phyloP scores from a whole-genome alignment of 1,140 invertebrate genomes.

The Neuroterus valhalla region DNA sequence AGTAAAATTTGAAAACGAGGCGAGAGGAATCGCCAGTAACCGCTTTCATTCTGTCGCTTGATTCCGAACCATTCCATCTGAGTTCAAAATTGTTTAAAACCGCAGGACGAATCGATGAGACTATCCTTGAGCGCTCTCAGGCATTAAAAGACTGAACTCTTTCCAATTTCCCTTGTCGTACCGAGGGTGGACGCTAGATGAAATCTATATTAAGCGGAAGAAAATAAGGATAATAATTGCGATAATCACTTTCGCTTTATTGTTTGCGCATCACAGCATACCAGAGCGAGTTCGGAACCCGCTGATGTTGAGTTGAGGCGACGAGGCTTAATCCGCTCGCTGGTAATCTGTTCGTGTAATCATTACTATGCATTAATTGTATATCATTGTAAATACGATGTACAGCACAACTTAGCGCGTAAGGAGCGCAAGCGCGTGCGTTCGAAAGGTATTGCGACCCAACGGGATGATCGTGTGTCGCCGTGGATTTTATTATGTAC shows the following conservation, averaged over 20 bases:
- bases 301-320: not conserved
- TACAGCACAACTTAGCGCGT: slow-evolving; percentile 17
- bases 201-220: not conserved
- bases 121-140: not conserved
- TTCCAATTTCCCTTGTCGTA: slow-evolving; percentile 15
- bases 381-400: slow-evolving; percentile 48
- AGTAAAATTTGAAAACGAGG: not conserved
- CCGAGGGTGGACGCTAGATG: not conserved
- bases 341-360: slow-evolving; percentile 36
- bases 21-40: not conserved
- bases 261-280: slow-evolving; percentile 3
- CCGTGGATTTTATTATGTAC: not conserved
- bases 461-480: slow-evolving; percentile 20
- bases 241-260: slow-evolving; percentile 14
- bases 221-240: not conserved
- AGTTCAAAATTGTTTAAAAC: slow-evolving; percentile 1
- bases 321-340: slow-evolving; percentile 35
- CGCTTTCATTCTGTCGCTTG: not conserved
- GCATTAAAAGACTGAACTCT: slow-evolving; percentile 27
- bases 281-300: not conserved
- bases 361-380: slow-evolving; percentile 47
- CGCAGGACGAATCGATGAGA: slow-evolving; percentile 1
- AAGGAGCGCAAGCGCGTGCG: slow-evolving; percentile 41
- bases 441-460: slow-evolving; percentile 6
- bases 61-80: not conserved